Evolutionary conservation across 2,888 invertebrate genomes (phyloP).

Genomic region (Quadroppia sp.): DNA sequence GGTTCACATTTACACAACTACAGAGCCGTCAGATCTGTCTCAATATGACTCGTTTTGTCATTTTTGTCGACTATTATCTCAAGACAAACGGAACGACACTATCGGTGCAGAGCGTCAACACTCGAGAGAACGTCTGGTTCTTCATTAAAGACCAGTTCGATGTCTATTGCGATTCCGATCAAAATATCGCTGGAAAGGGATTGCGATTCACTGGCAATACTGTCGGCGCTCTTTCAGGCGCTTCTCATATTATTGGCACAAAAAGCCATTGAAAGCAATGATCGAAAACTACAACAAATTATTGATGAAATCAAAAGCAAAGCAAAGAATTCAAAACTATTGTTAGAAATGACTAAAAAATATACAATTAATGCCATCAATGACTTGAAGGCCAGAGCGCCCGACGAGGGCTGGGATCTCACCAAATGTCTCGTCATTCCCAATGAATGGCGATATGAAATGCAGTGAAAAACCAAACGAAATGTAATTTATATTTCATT

Average conservation of each 20-base stretch:
- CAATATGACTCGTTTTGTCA: slow-evolving; percentile 71
- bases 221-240: slow-evolving; percentile 45
- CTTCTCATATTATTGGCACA: neutral
- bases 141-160: neutral
- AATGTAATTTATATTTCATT: too few species aligned
- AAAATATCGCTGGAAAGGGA: neutral
- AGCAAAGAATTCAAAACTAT: neutral
- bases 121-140: slow-evolving; percentile 63
- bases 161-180: neutral
- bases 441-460: slow-evolving; percentile 25
- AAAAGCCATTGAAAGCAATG: neutral
- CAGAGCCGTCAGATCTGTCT: slow-evolving; percentile 73
- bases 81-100: slow-evolving; percentile 59
- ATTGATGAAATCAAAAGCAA: neutral
- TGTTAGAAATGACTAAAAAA: neutral
- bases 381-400: neutral
- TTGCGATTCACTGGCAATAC: slow-evolving; percentile 29
- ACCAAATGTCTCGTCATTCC: neutral
- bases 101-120: slow-evolving; percentile 65
- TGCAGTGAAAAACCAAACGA: neutral
- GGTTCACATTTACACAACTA: slow-evolving; percentile 81
- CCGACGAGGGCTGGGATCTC: slow-evolving; percentile 34
- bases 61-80: slow-evolving; percentile 66
- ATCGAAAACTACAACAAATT: neutral
- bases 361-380: neutral